Base-by-base conservation (phyloP, 1,140 invertebrate species). In the Ruditapes philippinarum region DNA sequence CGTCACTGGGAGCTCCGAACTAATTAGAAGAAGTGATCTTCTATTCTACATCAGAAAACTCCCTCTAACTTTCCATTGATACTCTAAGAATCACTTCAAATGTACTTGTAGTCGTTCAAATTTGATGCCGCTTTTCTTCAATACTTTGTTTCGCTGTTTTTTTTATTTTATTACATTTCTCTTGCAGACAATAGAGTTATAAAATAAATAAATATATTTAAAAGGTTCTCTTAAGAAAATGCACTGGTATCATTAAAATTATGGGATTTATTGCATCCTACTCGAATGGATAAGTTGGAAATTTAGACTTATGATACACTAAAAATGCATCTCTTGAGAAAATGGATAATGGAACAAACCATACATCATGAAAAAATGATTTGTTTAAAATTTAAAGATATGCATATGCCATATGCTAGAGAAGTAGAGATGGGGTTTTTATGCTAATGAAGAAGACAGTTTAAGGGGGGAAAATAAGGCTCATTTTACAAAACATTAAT, bases 1-100 rank as follows among this genome's bases (percentile, higher is more conserved):
- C 85, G 70, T 88, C 85, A 88, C 51, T 25, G 28, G 33, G 74
- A 65, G 74, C 85, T 68, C 40, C 49, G 62, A 78, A 88, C 85
- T 80, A 88, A 88, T 88, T 88, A 88, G 85, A 68, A 70, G 51
- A 79, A 88, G 38, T 76, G 57, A 80, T 80, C 57, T 80, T 88
- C 76, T 88, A 80, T 88, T 79, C 85, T 80, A 40, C n/a, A 49
- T 28, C 74, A 70, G 62, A 88, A 88, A 22, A 4, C 45, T 83
- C 25, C 22, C 81, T 51, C 60, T 83, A 70, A 62, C 62, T 70
- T 83, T 42, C 60, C 65, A 65, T 36, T 70, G 12, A 70, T 65
- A 19, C 42, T 68, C 28, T 38, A 28, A 65, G 60, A 49, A 65
- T 83, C 81, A 83, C 60, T 83, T 83, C 40, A 83, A 68, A 70